phyloP scores from a whole-genome alignment of 1,140 invertebrate species.

The Hyles euphorbiae region DNA sequence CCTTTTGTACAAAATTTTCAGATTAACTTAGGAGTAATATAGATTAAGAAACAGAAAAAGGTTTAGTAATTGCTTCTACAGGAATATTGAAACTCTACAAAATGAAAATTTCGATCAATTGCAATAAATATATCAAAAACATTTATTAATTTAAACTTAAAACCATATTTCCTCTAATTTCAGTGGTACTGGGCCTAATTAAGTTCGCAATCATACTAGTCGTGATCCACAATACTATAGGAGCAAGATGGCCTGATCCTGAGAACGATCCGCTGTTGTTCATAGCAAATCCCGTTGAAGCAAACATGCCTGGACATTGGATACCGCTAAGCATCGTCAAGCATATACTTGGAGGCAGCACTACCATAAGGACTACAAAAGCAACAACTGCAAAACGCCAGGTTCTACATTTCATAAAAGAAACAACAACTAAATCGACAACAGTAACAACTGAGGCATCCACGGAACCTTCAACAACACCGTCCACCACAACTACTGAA shows the following conservation, averaged over 20 bases:
- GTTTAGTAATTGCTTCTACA: no score
- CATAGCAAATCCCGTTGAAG: slow-evolving; percentile 43
- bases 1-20: neutral
- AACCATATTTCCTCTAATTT: neutral
- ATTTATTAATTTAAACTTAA: neutral
- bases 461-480: neutral
- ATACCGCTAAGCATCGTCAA: slow-evolving; percentile 43
- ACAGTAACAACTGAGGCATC: neutral
- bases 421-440: slow-evolving; percentile 14
- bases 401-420: slow-evolving; percentile 2
- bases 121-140: no score
- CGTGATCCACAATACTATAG: neutral
- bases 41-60: no score
- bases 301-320: slow-evolving; percentile 46
- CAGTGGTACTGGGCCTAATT: slow-evolving; percentile 1
- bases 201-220: neutral
- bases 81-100: no score
- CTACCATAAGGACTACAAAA: slow-evolving; percentile 1
- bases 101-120: no score
- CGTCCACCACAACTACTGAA: slow-evolving; percentile 6
- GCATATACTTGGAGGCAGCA: slow-evolving; percentile 26
- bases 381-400: slow-evolving; percentile 1
- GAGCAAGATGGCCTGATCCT: slow-evolving; percentile 5
- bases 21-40: neutral
- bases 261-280: slow-evolving; percentile 30